Evolutionary conservation across 1,140 invertebrate genomes (phyloP).

Genomic region (Ephestia elutella): DNA sequence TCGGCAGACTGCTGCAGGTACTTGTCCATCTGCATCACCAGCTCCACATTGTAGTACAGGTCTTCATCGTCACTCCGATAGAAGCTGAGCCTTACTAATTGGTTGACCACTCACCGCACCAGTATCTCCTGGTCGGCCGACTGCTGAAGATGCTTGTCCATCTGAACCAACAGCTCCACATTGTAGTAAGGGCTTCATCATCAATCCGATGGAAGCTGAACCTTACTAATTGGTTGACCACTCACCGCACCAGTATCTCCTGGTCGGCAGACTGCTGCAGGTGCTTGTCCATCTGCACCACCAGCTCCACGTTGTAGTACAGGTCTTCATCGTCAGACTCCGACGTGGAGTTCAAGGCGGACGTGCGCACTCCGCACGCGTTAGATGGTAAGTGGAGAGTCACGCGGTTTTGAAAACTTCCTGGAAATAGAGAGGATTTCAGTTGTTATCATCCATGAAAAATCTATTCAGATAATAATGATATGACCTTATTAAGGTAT

Average conservation of each 20-base stretch:
- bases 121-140: slow-evolving; percentile 79
- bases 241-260: slow-evolving; percentile 75
- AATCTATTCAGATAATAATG: no score
- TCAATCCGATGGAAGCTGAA: no score
- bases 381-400: slow-evolving; percentile 77
- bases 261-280: slow-evolving; percentile 82
- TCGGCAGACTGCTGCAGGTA: slow-evolving; percentile 81
- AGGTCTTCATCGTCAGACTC: slow-evolving; percentile 71
- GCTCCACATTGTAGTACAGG: slow-evolving; percentile 78
- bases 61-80: slow-evolving; percentile 65
- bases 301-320: slow-evolving; percentile 78
- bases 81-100: no score
- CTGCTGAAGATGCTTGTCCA: slow-evolving; percentile 81
- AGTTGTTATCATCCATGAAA: no score
- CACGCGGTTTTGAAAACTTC: slow-evolving; percentile 57
- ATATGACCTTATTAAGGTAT: no score
- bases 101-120: no score
- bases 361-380: slow-evolving; percentile 79
- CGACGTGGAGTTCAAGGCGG: slow-evolving; percentile 56
- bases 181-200: no score
- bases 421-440: slow-evolving; percentile 32
- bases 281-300: slow-evolving; percentile 82
- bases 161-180: slow-evolving; percentile 80
- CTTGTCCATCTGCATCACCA: slow-evolving; percentile 82
- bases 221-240: no score